Evolutionary conservation across 2,888 invertebrate genomes (phyloP), one percentile per base, ranked within the genome.

Genomic region (Apantesis nais): DNA sequence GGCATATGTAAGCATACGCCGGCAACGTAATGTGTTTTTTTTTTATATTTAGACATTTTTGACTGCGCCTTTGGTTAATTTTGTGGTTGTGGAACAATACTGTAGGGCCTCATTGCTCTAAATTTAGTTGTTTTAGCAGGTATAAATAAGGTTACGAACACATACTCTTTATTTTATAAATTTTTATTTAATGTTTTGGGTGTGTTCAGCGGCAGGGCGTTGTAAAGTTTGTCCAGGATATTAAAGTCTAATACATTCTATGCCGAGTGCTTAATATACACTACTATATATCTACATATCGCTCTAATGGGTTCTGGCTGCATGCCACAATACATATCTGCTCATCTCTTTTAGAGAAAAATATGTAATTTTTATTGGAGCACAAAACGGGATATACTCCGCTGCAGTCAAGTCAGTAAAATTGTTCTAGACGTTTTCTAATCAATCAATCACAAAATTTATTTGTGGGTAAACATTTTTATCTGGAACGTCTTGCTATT

Each of bases 1-100:
- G 85, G 84, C 85, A 88, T 87, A 88, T 86, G 86, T 83, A 85
- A 80, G 81, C 83, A 83, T 86, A 83, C 78, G 81, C 84, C 79
- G 80, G 79, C 80, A 82, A 83, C 82, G 84, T 83, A 83, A 84
- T 81, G 80, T 78, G 70, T 79, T 80, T 76, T 75, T 76, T 68
- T 76, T 67, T 73, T 70, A n/a, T n/a, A n/a, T 73, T 81, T 78
- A 78, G 67, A 62, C 68, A 74, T 44, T 74, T 74, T 80, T 78
- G 77, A 80, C 80, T 77, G 75, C 70, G 70, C 39, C 71, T 74
- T 74, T 69, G 55, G 72, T 73, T 69, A 76, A 80, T 81, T 74
- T 79, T 72, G 79, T 81, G 74, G 71, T 74, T 72, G 76, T 62
- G 74, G 72, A 74, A 76, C 71, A 78, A 61, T 74, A 76, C 78